Evolutionary conservation across 2,113 vertebrate genomes (phyloP).

Genomic region (Protobothrops flavoviridis): DNA sequence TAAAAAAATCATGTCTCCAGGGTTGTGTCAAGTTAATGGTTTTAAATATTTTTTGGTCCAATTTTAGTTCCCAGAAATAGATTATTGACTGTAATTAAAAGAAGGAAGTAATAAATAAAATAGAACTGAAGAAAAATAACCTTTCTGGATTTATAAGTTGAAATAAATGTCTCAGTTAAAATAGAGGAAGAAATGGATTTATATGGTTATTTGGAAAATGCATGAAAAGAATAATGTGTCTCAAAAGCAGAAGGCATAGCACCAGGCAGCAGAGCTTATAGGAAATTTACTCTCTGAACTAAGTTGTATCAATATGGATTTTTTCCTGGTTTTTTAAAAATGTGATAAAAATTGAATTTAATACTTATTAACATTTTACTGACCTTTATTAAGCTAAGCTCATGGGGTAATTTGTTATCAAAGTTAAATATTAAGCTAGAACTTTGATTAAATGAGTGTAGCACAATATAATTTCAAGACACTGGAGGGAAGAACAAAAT

Average conservation of each 20-base stretch:
- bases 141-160: slow-evolving; percentile 47
- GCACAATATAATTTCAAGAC: background rate
- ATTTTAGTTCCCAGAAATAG: slow-evolving; percentile 35
- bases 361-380: background rate
- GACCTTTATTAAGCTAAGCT: background rate
- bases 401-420: background rate
- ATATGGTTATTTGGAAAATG: slow-evolving; percentile 19
- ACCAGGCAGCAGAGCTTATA: background rate
- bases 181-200: slow-evolving; percentile 39
- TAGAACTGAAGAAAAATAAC: slow-evolving; percentile 21
- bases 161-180: slow-evolving; percentile 36
- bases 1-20: slow-evolving; percentile 3
- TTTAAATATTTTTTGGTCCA: slow-evolving; percentile 34
- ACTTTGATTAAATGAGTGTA: background rate
- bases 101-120: slow-evolving; percentile 37
- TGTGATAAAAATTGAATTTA: background rate
- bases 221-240: background rate
- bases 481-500: background rate
- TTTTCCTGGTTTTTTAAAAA: background rate
- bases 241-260: background rate
- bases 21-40: slow-evolving; percentile 26
- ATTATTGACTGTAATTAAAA: slow-evolving; percentile 43
- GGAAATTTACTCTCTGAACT: background rate
- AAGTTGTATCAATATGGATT: background rate
- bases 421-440: background rate